Evolutionary conservation across 2,888 invertebrate genomes (phyloP).

Genomic region (Ramazzottius varieornatus): DNA sequence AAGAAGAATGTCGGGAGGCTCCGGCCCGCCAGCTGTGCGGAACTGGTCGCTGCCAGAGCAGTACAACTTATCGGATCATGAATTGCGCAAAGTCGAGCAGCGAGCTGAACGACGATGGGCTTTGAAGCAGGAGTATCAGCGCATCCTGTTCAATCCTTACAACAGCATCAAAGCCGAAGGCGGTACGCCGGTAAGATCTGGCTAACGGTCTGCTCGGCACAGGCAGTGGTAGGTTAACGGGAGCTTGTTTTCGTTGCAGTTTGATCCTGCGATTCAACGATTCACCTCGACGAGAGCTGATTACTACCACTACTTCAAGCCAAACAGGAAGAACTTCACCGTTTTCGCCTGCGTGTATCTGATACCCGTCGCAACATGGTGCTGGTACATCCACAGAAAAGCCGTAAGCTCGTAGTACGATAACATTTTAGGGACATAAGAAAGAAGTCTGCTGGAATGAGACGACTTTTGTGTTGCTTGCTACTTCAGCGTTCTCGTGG

Average conservation of each 20-base stretch:
- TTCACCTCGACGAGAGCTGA: not conserved
- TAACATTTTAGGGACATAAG: not conserved
- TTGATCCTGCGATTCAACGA: not conserved
- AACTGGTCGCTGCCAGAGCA: not conserved
- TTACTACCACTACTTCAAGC: conserved; percentile 4
- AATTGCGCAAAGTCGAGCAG: not conserved
- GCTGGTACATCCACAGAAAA: too few species aligned
- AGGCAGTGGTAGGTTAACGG: not conserved
- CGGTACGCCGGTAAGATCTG: not conserved
- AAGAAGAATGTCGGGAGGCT: too few species aligned
- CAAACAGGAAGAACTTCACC: not conserved
- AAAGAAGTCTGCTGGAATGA: not conserved
- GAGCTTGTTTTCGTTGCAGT: not conserved
- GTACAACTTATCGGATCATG: not conserved
- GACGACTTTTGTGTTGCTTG: not conserved
- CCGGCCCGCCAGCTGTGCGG: too few species aligned
- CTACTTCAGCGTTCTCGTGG: too few species aligned
- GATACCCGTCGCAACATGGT: not conserved
- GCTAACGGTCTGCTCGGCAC: not conserved
- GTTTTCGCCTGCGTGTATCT: not conserved
- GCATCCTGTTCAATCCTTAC: not conserved
- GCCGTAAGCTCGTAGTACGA: too few species aligned
- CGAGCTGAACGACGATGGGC: not conserved
- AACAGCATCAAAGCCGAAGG: not conserved
- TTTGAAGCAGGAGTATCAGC: not conserved